phyloP scores from a whole-genome alignment of 2,888 invertebrate genomes.

The Muscina levida region DNA sequence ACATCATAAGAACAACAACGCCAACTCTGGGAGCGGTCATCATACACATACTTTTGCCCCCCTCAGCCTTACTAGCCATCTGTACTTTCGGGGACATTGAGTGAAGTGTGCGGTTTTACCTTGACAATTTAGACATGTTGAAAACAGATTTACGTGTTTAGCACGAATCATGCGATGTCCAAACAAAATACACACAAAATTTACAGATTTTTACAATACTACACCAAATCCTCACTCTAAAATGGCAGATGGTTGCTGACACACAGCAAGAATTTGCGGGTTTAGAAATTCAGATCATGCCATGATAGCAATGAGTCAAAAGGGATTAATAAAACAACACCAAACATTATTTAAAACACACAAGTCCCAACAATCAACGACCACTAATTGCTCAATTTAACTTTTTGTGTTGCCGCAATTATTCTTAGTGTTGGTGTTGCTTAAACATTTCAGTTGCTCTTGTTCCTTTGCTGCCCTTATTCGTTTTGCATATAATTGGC shows the following conservation, averaged over 20 bases:
- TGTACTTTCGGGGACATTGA: slow-evolving; percentile 2
- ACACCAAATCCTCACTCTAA: slow-evolving; percentile 35
- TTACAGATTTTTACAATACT: slow-evolving; percentile 60
- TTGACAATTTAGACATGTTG: slow-evolving; percentile 59
- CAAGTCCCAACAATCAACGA: slow-evolving; percentile 10
- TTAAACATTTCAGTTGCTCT: slow-evolving; percentile 17
- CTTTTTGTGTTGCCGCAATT: not conserved
- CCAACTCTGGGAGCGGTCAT: slow-evolving; percentile 53
- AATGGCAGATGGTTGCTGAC: slow-evolving; percentile 34
- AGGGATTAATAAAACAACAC: slow-evolving; percentile 52
- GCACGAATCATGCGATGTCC: slow-evolving; percentile 49
- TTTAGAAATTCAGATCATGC: not conserved
- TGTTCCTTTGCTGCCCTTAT: not conserved
- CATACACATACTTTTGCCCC: not conserved
- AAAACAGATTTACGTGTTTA: slow-evolving; percentile 60
- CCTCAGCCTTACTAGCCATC: not conserved
- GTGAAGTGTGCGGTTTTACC: slow-evolving; percentile 40
- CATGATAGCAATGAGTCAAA: slow-evolving; percentile 46
- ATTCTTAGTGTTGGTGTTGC: too few species aligned
- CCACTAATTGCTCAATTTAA: slow-evolving; percentile 16
- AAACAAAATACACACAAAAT: slow-evolving; percentile 37
- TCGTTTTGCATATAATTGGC: slow-evolving; percentile 22
- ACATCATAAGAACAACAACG: slow-evolving; percentile 33
- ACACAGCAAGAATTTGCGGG: slow-evolving; percentile 7
- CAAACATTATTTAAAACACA: not conserved